phyloP scores from a whole-genome alignment of 2,797 vertebrate species.

The Clamator glandarius region DNA sequence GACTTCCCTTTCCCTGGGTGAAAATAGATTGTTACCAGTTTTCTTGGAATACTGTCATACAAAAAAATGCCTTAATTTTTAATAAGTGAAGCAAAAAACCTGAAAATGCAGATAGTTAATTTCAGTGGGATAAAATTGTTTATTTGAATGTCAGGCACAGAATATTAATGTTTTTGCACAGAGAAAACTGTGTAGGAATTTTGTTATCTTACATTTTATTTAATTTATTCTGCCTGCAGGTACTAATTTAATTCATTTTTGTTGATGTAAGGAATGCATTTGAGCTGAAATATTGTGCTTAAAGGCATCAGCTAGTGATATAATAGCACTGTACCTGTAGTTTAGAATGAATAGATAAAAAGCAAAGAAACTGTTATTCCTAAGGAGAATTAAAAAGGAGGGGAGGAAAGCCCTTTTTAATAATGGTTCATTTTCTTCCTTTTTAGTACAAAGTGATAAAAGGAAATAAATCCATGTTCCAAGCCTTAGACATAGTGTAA shows the following conservation, averaged over 20 bases:
- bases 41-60: background rate
- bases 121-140: slow-evolving; percentile 8
- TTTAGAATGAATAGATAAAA: slow-evolving; percentile 67
- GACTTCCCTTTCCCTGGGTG: background rate
- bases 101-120: background rate
- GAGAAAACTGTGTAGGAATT: background rate
- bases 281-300: slow-evolving; percentile 64
- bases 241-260: slow-evolving; percentile 69
- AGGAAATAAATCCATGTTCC: slow-evolving; percentile 73
- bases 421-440: slow-evolving; percentile 69
- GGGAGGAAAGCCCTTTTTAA: slow-evolving; percentile 34
- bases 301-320: slow-evolving; percentile 53
- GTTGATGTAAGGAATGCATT: slow-evolving; percentile 52
- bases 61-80: background rate
- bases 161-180: background rate
- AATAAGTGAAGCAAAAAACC: background rate
- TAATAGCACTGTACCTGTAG: slow-evolving; percentile 36
- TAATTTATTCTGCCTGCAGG: slow-evolving; percentile 58
- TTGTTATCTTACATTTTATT: slow-evolving; percentile 55
- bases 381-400: slow-evolving; percentile 43
- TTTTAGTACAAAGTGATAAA: slow-evolving; percentile 71
- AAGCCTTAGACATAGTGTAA: slow-evolving; percentile 52
- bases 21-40: background rate
- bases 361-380: slow-evolving; percentile 29
- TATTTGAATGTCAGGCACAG: background rate